phyloP scores from a whole-genome alignment of 2,797 vertebrate species.

The Alcedo quadribrachys region DNA sequence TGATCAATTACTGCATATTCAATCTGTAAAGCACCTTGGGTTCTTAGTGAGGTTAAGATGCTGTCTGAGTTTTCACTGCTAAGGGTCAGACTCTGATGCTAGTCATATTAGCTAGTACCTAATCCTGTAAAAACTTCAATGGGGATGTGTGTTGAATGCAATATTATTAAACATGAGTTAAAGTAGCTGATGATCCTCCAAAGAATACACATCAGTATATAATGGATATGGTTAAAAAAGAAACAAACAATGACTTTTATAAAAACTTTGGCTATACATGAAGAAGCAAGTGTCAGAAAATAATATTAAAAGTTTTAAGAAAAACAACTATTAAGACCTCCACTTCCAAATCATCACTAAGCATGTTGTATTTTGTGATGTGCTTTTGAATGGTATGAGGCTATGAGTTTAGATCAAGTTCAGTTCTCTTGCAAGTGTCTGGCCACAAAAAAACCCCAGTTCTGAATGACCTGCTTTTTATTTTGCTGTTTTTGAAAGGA shows the following conservation, averaged over 20 bases:
- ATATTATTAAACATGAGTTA: neutral
- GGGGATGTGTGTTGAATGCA: neutral
- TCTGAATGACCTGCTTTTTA: slow-evolving; percentile 16
- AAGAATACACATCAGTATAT: neutral
- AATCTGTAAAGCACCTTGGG: neutral
- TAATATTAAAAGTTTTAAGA: neutral
- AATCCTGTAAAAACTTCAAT: neutral
- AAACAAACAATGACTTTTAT: neutral
- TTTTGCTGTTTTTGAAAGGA: slow-evolving; percentile 35
- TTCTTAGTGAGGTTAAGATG: slow-evolving; percentile 5
- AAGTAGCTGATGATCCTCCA: neutral
- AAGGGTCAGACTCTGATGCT: neutral
- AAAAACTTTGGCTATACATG: neutral
- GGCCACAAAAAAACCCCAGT: neutral
- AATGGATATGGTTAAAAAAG: neutral
- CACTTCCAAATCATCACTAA: neutral
- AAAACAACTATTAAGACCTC: neutral
- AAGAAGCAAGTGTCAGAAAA: neutral
- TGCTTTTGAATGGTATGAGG: neutral
- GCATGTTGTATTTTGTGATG: neutral
- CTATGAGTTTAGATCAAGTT: neutral
- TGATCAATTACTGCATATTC: slow-evolving; percentile 10
- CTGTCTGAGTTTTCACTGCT: neutral
- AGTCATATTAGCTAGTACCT: neutral
- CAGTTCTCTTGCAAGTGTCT: neutral